A percentile compares a stretch with the other conserved stretches of the same genome.
Evolutionary conservation across 92 coral and sea anemone genomes (phyloP).

Genomic region (Siderastrea siderea): DNA sequence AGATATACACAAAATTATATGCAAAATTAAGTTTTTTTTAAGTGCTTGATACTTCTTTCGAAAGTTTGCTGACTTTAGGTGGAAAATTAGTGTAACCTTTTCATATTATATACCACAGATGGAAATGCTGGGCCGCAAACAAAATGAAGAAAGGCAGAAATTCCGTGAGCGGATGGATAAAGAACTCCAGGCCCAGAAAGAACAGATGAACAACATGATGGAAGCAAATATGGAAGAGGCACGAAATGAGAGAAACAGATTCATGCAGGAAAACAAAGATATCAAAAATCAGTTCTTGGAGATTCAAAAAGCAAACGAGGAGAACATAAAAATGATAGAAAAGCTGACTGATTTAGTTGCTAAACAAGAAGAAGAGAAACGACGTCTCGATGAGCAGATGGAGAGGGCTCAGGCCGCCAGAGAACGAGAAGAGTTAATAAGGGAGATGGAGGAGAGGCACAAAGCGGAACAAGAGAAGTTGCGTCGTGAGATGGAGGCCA

Average conservation of each 20-base stretch:
- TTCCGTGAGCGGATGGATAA: slow-evolving; percentile 52
- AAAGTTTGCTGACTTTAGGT: no score
- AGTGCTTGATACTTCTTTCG: no score
- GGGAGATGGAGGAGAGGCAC: slow-evolving; percentile 11
- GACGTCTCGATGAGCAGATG: background rate
- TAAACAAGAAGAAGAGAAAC: slow-evolving; percentile 31
- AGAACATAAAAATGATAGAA: slow-evolving; percentile 24
- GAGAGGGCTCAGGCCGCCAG: slow-evolving; percentile 2
- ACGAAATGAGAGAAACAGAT: slow-evolving; percentile 32
- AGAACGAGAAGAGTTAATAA: background rate
- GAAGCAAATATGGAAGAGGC: slow-evolving; percentile 64
- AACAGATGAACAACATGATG: slow-evolving; percentile 72
- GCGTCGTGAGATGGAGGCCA: slow-evolving; percentile 30
- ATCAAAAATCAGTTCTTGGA: slow-evolving; percentile 2
- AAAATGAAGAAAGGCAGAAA: slow-evolving; percentile 50
- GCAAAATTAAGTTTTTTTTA: no score
- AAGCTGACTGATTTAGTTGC: background rate
- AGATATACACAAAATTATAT: no score
- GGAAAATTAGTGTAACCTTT: no score
- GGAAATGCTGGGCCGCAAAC: slow-evolving; percentile 48
- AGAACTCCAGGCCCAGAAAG: slow-evolving; percentile 40
- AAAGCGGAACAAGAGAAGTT: slow-evolving; percentile 24
- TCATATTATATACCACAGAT: slow-evolving; percentile 23
- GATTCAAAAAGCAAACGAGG: slow-evolving; percentile 26
- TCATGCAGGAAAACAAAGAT: slow-evolving; percentile 10